These are phyloP conservation scores for Xanthia togata DNA, from an alignment of 2,888 invertebrate genomes.

Conservation along the genomic window DNA sequence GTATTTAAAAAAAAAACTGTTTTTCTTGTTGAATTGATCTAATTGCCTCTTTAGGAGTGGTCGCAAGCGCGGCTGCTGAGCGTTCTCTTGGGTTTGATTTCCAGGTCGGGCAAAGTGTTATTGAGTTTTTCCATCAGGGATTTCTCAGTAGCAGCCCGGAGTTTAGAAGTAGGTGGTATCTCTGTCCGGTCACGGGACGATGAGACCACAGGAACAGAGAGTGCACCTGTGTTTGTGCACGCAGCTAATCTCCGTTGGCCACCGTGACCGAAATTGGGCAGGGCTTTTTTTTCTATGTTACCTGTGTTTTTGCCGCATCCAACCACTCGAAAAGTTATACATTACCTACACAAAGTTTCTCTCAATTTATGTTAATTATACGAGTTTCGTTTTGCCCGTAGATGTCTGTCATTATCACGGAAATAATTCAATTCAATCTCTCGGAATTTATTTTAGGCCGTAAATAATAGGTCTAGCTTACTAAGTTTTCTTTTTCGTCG, in stretches of 20 bases:
- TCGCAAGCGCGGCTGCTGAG: too few relatives aligned
- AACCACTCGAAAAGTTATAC: slow-evolving; percentile 27
- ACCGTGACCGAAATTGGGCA: too few relatives aligned
- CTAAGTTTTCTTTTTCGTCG: not conserved
- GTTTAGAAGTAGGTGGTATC: not conserved
- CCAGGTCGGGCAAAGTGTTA: not conserved
- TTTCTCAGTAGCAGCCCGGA: not conserved
- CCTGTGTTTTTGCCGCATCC: slow-evolving; percentile 62
- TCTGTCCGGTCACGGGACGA: not conserved
- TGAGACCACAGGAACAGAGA: not conserved
- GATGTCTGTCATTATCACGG: slow-evolving; percentile 79
- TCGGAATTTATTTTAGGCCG: slow-evolving; percentile 48
- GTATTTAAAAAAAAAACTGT: not conserved
- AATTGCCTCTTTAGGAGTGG: not conserved
- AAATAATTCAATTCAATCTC: slow-evolving; percentile 74
- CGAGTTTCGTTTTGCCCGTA: slow-evolving; percentile 78
- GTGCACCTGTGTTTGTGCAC: not conserved
- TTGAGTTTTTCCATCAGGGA: too few relatives aligned
- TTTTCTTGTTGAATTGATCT: not conserved
- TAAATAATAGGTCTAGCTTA: slow-evolving; percentile 35
- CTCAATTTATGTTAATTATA: slow-evolving; percentile 82
- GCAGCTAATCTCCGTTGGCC: too few relatives aligned
- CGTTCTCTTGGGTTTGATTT: not conserved
- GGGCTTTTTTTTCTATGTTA: too few relatives aligned
- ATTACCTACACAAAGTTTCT: slow-evolving; percentile 71